Evolutionary conservation across 1,140 invertebrate species (phyloP).

Genomic region (Ceratosolen fusciceps): DNA sequence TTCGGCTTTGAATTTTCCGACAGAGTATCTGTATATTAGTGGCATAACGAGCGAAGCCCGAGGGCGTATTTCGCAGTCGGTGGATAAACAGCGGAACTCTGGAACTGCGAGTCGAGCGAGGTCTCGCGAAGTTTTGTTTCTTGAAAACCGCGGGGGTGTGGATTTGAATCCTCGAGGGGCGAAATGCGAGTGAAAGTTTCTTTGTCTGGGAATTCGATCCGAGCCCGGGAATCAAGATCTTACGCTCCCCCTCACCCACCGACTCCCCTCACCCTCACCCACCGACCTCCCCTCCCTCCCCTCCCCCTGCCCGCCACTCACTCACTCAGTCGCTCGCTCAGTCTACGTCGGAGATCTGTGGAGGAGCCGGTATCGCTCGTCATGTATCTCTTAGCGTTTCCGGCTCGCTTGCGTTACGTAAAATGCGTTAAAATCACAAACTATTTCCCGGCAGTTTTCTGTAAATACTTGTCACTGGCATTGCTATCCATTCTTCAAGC

Average conservation of each 20-base stretch:
- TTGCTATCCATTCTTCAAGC: not conserved
- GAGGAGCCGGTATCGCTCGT: too few species aligned
- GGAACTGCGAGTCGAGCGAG: slow-evolving; percentile 15
- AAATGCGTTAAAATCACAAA: not conserved
- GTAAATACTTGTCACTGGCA: not conserved
- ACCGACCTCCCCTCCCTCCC: not conserved
- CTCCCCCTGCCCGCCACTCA: not conserved
- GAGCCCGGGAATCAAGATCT: slow-evolving; percentile 8
- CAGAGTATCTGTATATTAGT: slow-evolving; percentile 13
- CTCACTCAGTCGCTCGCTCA: too few species aligned
- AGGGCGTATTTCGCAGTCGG: slow-evolving; percentile 17
- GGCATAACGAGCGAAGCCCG: not conserved
- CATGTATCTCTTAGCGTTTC: not conserved
- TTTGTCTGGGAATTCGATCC: slow-evolving; percentile 5
- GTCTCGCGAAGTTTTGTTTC: slow-evolving; percentile 11
- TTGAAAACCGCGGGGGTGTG: not conserved
- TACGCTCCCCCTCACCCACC: not conserved
- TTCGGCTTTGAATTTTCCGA: not conserved
- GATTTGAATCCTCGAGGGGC: slow-evolving; percentile 19
- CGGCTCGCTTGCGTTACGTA: not conserved
- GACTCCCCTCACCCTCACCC: not conserved
- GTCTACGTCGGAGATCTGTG: too few species aligned
- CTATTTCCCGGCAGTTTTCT: slow-evolving; percentile 9
- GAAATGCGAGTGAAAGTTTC: not conserved
- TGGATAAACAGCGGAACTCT: slow-evolving; percentile 7